Conservation (phyloP, 2,113 vertebrate genomes). For the Burhinus bistriatus region DNA sequence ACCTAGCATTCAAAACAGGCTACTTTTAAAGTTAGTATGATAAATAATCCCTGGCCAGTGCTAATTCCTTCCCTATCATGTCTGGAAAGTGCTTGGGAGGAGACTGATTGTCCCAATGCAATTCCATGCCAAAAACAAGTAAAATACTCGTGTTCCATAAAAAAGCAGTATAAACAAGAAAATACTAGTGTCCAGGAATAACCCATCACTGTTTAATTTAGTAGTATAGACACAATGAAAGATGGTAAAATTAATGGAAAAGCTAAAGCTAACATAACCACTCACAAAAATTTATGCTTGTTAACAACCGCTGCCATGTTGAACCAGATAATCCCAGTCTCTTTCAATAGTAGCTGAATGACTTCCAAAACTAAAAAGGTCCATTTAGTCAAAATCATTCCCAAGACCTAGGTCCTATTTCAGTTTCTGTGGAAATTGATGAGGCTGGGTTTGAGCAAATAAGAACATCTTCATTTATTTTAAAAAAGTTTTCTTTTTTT, state of each 20-base stretch:
- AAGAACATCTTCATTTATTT: not conserved
- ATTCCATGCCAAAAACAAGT: not conserved
- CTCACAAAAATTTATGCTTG: not conserved
- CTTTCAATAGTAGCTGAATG: not conserved
- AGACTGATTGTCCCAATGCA: not conserved
- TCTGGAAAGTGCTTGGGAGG: not conserved
- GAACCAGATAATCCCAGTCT: not conserved
- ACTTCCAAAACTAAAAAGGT: not conserved
- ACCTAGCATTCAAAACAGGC: not conserved
- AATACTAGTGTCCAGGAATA: not conserved
- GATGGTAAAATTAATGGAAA: not conserved
- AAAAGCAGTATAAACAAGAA: not conserved
- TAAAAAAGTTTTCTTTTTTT: not conserved
- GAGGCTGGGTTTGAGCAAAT: rapidly evolving
- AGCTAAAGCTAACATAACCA: not conserved
- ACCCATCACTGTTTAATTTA: not conserved
- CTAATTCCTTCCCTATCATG: not conserved
- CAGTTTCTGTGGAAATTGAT: not conserved
- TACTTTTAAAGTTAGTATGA: not conserved
- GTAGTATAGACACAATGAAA: not conserved
- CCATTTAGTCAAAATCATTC: not conserved
- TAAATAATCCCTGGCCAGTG: not conserved
- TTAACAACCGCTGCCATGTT: not conserved
- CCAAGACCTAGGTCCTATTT: not conserved
- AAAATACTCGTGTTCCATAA: not conserved